Base-by-base conservation (phyloP, 2,888 invertebrate genomes). In the Chirona hameri region DNA sequence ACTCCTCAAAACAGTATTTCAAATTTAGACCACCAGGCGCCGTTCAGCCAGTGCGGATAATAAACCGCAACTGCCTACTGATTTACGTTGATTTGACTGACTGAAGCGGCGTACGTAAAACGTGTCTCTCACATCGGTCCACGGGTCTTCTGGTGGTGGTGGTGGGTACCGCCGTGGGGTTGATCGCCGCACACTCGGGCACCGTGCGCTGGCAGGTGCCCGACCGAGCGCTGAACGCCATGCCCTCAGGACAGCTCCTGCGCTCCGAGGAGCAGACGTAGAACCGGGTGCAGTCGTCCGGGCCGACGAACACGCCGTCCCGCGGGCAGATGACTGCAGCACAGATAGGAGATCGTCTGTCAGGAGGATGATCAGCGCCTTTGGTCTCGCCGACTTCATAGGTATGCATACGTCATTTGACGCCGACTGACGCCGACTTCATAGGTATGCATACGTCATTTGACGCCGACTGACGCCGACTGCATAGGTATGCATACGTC, bases 261-360 rank as follows among this genome's bases (percentile, higher is more conserved):
- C 27, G 10, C 72, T 72, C 18, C 15, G 72, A 10, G 15, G 72
- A 29, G 72, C 72, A 72, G 18, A 72, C 72, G 72, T 72, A 72
- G 72, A 72, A 72, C 18, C 72, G 27, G 15, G 29, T 72, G 72
- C 72, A 72, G 72, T 72, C 72, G 18, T 15, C 72, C 31, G 72
- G 72, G 18, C 31, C 72, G 18, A 29, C 18, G 31, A 72, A 72
- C 31, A 31, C 31, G 18, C 72, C 72, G 2, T 72, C 72, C 14
- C 31, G 31, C 15, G 72, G 72, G 18, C 72, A 72, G 31, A 3
- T 72, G 72, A 72, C 72, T 72, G 31, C n/a, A n/a, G n/a, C 7
- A 29, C 9, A 39, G 4, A 39, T 2, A 39, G 39, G 39, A 39
- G 39, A 39, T 39, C 39, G 39, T 39, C 39, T 39, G 39, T 39